Evolutionary conservation across 1,140 invertebrate species (phyloP).

Genomic region (Thrips palmi): DNA sequence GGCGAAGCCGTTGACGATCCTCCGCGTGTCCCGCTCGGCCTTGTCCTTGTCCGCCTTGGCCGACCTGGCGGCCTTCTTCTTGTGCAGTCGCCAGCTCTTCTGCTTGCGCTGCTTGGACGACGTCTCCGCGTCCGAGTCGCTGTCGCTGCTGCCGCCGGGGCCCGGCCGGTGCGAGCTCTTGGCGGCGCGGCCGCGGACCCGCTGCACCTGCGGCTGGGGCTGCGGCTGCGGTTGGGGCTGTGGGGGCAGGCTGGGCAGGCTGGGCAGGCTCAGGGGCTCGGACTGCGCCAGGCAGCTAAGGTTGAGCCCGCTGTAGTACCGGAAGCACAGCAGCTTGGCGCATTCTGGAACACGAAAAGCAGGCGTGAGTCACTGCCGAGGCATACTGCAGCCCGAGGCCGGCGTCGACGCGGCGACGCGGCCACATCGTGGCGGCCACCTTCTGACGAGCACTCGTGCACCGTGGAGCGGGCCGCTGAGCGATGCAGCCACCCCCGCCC

Average conservation of each 20-base stretch:
- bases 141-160: constrained; percentile 18
- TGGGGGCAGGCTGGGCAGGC: neutral
- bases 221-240: neutral
- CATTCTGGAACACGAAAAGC: constrained; percentile 20
- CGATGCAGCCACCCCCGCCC: neutral
- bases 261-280: constrained; percentile 20
- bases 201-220: neutral
- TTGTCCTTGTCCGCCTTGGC: constrained; percentile 11
- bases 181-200: constrained; percentile 11
- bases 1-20: neutral
- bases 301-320: constrained; percentile 27
- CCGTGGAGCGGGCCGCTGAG: too few relatives aligned
- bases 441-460: too few relatives aligned
- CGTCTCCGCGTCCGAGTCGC: constrained; percentile 19
- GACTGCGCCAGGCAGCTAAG: constrained; percentile 27
- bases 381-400: neutral
- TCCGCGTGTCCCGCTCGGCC: constrained; percentile 1
- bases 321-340: constrained; percentile 27
- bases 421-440: too few relatives aligned
- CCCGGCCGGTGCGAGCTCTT: constrained; percentile 6
- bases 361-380: too few relatives aligned
- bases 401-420: neutral
- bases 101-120: constrained; percentile 14
- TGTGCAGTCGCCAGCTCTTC: constrained; percentile 16
- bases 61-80: constrained; percentile 15